Evolutionary conservation across 2,113 vertebrate genomes (phyloP).

Genomic region (Shinisaurus crocodilurus): DNA sequence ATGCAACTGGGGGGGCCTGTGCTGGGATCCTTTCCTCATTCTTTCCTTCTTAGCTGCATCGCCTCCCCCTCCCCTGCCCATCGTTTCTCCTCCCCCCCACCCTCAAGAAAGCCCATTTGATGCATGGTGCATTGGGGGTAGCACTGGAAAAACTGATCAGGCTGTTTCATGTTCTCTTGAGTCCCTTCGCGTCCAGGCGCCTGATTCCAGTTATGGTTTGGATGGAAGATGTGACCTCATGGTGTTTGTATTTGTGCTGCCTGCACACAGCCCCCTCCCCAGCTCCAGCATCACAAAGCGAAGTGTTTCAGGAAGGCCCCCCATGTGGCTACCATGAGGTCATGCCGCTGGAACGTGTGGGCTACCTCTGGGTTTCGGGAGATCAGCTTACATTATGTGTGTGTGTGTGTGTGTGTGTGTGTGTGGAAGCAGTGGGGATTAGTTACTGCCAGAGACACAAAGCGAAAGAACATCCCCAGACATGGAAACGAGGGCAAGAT

Average conservation of each 20-base stretch:
- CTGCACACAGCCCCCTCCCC: constrained; percentile 46
- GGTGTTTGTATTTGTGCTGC: constrained; percentile 64
- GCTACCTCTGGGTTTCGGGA: neutral
- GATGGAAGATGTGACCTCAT: constrained; percentile 74
- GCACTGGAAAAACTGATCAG: constrained; percentile 59
- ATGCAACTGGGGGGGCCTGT: neutral
- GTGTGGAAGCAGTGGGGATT: neutral
- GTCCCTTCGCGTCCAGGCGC: constrained; percentile 67
- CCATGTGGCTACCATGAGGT: neutral
- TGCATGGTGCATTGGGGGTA: constrained; percentile 27
- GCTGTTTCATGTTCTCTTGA: constrained; percentile 50
- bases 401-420: no score
- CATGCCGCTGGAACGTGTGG: neutral
- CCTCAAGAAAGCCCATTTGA: constrained; percentile 14
- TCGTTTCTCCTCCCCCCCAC: neutral
- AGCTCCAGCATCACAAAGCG: neutral
- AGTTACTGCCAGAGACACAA: neutral
- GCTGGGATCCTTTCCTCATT: no score
- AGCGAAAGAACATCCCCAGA: neutral
- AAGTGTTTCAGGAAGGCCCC: neutral
- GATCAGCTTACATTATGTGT: neutral
- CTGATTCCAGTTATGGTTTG: constrained; percentile 64
- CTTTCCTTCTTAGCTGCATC: neutral
- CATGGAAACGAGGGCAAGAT: neutral
- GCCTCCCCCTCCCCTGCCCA: neutral